These are phyloP conservation scores for Mellilla xanthometata DNA, from an alignment of 2,888 invertebrate genomes.

Conservation along the genomic window DNA sequence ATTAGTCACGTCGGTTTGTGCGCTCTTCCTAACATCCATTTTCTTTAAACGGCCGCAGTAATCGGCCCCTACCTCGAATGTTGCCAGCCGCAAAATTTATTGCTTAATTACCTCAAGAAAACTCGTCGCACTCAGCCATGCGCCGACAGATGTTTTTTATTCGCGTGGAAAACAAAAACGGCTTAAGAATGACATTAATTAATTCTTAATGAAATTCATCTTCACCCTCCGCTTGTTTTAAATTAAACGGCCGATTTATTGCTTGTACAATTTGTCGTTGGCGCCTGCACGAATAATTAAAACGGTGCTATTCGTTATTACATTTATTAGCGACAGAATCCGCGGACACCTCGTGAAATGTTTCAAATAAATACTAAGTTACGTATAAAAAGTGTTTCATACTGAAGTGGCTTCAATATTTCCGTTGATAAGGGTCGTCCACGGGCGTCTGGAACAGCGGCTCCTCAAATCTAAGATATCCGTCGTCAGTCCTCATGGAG, in stretches of 20 bases:
- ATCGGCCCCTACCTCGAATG: constrained; percentile 78
- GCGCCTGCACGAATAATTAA: constrained; percentile 60
- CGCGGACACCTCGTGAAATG: constrained; percentile 50
- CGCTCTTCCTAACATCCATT: constrained; percentile 68
- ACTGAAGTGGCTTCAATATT: constrained; percentile 51
- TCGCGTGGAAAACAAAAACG: constrained; percentile 78
- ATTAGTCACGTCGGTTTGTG: constrained; percentile 70
- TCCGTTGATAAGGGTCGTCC: constrained; percentile 72
- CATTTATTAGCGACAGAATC: constrained; percentile 70
- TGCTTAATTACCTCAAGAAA: constrained; percentile 83
- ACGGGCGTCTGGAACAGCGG: constrained; percentile 68
- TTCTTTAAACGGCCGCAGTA: constrained; percentile 71
- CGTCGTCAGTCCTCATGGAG: constrained; percentile 59
- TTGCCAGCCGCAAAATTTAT: constrained; percentile 80
- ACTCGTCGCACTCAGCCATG: constrained; percentile 66
- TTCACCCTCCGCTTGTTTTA: constrained; percentile 78
- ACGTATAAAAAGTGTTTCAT: neutral
- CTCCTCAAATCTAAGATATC: constrained; percentile 68
- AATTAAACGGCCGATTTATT: constrained; percentile 80
- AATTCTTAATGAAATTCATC: constrained; percentile 83
- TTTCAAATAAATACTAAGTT: constrained; percentile 48
- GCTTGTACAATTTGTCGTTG: constrained; percentile 79
- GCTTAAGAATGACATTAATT: constrained; percentile 83
- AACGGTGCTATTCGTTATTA: constrained; percentile 62
- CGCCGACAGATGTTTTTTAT: constrained; percentile 80